These are phyloP conservation scores for Pseudococcus viburni DNA, from an alignment of 2,888 invertebrate genomes.

Conservation along the genomic window DNA sequence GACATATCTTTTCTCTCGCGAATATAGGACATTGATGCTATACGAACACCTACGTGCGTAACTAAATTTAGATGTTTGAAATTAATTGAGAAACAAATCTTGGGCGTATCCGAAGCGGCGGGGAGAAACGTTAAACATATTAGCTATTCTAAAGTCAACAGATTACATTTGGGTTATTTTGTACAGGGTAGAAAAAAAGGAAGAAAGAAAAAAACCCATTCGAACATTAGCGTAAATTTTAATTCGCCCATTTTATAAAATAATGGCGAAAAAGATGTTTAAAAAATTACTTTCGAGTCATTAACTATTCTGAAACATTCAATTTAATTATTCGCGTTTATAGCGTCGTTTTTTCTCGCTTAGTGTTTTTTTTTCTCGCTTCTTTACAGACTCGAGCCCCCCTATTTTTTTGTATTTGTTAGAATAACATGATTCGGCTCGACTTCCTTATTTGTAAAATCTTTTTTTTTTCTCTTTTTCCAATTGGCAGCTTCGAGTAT, in stretches of 20 bases:
- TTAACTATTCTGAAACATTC: constrained; percentile 45
- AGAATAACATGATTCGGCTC: constrained; percentile 18
- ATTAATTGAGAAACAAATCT: constrained; percentile 43
- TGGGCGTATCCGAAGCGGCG: not conserved
- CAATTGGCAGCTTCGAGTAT: not conserved
- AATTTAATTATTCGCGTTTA: constrained; percentile 50
- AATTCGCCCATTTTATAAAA: constrained; percentile 31
- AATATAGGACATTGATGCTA: not conserved
- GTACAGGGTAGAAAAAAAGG: not conserved
- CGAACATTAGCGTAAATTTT: constrained; percentile 39
- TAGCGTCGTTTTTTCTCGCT: constrained; percentile 47
- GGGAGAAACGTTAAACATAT: constrained; percentile 11
- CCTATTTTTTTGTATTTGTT: constrained; percentile 9
- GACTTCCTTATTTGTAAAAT: constrained; percentile 36
- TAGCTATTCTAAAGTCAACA: constrained; percentile 20
- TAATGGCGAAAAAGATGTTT: constrained; percentile 49
- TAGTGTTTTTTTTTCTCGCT: constrained; percentile 2
- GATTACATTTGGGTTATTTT: constrained; percentile 44
- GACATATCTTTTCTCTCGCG: not conserved
- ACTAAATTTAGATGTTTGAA: not conserved
- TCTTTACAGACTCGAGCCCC: not conserved
- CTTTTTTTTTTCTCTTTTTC: not conserved
- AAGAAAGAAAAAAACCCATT: not conserved
- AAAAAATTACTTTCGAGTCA: constrained; percentile 52
- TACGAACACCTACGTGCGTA: not conserved